Evolutionary conservation across 2,888 invertebrate species (phyloP), one percentile per base, ranked within the genome.

Genomic region (Caenorhabditis sinica): DNA sequence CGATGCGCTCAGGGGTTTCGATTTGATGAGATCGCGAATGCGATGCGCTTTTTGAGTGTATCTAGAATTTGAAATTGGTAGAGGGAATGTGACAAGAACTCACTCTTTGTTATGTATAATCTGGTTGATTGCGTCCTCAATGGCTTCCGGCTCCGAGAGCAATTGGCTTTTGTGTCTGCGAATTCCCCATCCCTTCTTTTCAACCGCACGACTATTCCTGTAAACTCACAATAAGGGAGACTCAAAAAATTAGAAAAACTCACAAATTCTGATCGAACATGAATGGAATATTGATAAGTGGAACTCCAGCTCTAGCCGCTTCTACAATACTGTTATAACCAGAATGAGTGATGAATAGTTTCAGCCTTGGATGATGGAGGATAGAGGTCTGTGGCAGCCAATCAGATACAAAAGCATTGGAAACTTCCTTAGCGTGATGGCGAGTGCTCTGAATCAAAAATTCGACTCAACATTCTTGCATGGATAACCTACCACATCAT

Each of bases 311-410:
- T 56, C 82, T 56, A 0, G 90, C 89, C 0, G 90, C 87, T 80
- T 91, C 91, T 40, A 91, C 75, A 23, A 91, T 66, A 30, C 90
- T 86, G 69, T 91, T 91, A 77, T 91, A 91, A 0, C 91, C 91
- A n/a, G 87, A 86, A 68, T 91, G 91, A 17, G 91, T 91, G 49
- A 91, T 89, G 84, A 91, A 91, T 2, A 83, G 15, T 23, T 75
- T 75, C 15, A 90, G 66, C 6, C 89, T 83, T 15, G 88, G 85
- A 65, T 91, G 91, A 15, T 68, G 63, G 2, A 89, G 73, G 43
- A 89, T 75, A 1, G 86, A 83, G 11, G 85, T 53, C 63, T 90
- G 90, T 8, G 89, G 89, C 1, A 87, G 74, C 90, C 90, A 90
- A 49, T 83, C 83, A 8, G 77, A 83, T 9, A 90, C 79, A 33